Base-by-base conservation (phyloP, 2,888 invertebrate species). In the Liopterus haemorrhoidalis region DNA sequence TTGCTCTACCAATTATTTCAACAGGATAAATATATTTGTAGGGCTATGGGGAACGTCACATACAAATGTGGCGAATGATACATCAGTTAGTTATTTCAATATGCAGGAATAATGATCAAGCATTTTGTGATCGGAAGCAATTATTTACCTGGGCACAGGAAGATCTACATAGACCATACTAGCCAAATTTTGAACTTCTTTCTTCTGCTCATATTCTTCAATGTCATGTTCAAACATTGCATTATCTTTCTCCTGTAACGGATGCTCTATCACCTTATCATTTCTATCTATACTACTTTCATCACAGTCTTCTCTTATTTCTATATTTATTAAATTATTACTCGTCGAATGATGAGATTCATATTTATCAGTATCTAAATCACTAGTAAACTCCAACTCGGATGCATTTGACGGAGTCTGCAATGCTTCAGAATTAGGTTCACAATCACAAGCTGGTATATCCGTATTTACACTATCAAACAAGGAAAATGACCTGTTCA, bases 401-500 rank as follows among this genome's bases (percentile, higher is more conserved):
- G 85, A 83, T 21, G 85, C 85, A 62, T 85, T 85, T 0, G 84
- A 84, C 0, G 85, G 85, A 0, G 85, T 85, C 60, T 85, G 84
- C 28, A 85, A 67, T 51, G 75, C 70, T 30, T 73, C 72, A 64
- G 74, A 70, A 55, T 72, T 63, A 53, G 72, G 70, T 53, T 73
- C 73, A 54, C 70, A 71, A 56, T 52, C 51, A 20, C 48, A 51
- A 16, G 37, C 52, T 2, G 59, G 56, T 48, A 58, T 59, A 43
- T 62, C 61, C 14, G 59, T 50, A 35, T 57, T 56, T 20, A 32
- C 31, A 16, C 48, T 39, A 41, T 50, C 46, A 19, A 25, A 31
- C n/a, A 48, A 32, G 5, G 37, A 45, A 31, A 50, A 46, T 16
- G 42, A 47, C 45, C 50, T 38, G 49, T 72, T 73, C 57, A 74